Percentiles rank a stretch among this genome's conserved stretches.
These are phyloP conservation scores for Xanthia icteritia DNA, from an alignment of 2,888 invertebrate genomes.

Conservation along the genomic window DNA sequence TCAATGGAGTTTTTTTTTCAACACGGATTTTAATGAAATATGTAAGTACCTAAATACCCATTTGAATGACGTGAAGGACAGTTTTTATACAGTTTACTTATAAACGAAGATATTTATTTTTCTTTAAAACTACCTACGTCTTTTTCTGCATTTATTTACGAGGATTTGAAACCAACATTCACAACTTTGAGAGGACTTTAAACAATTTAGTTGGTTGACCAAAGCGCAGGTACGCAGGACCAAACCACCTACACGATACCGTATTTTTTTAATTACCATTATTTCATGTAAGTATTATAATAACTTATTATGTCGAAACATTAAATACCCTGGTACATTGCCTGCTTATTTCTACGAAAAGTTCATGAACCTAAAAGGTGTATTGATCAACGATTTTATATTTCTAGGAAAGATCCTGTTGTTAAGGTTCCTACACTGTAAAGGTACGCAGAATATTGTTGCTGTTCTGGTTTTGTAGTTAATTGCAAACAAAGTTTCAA, in stretches of 20 bases:
- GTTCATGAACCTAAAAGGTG: not conserved
- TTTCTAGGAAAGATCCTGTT: conserved; percentile 1
- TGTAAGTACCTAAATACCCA: not conserved
- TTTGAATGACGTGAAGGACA: not conserved
- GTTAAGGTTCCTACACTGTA: not conserved
- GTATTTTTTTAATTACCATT: not conserved
- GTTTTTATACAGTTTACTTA: not conserved
- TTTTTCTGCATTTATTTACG: not conserved
- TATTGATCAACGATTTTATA: not conserved
- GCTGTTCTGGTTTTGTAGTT: not conserved
- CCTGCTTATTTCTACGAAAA: conserved; percentile 13
- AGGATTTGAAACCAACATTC: not conserved
- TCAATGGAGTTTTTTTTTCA: not conserved
- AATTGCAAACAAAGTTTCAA: not conserved
- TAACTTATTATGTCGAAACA: not conserved
- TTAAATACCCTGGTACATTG: not conserved
- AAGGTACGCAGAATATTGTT: not conserved
- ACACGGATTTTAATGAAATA: not conserved
- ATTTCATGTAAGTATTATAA: not conserved
- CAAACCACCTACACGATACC: not conserved
- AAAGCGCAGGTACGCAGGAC: not conserved
- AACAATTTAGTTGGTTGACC: not conserved
- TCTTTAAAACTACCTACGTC: not conserved
- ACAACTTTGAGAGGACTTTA: not conserved
- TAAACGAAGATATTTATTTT: not conserved